Base-by-base conservation (phyloP, 2,888 invertebrate species). In the Lycaena phlaeas region DNA sequence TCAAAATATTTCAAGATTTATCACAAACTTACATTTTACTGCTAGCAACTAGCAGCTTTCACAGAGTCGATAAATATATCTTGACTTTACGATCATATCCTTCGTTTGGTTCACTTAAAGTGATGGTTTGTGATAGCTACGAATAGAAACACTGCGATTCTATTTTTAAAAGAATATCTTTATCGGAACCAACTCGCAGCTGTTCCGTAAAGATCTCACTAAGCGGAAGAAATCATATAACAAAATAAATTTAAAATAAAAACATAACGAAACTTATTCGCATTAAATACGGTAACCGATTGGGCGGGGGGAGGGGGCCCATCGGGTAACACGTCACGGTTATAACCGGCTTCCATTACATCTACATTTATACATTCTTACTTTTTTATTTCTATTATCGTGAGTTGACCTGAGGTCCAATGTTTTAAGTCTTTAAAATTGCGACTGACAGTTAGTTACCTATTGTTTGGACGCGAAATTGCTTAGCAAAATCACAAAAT, bases 21-120 rank as follows among this genome's bases (percentile, higher is more conserved):
- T 81, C 82, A 84, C 82, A 81, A 75, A 73, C 75, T 68, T 64
- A 68, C 75, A 72, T 81, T 82, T 70, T 78, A 75, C 73, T 79
- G 82, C 82, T 71, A 82, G 82, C 69, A 68, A 52, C 82, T 82
- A 75, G 82, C 82, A 81, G 70, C 56, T 68, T 59, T 72, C 76
- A 75, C 72, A 72, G 59, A 57, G 53, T 67, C 64, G 61, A 52
- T 50, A 61, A 58, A 61, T 63, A 67, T 68, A 61, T 56, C 58
- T 59, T 54, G 59, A 59, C 60, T 59, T 61, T 54, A 64, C 60
- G 66, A 63, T 64, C 61, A 64, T 59, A 64, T 60, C 70, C 59
- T 64, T 22, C 22, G 34, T 51, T 45, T 45, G 44, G 43, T 45
- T 49, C 49, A 63, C 64, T 64, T 66, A 64, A 66, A 64, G 63